These are phyloP conservation scores for Clarias gariepinus DNA, from an alignment of 2,113 vertebrate genomes.

Conservation along the genomic window DNA sequence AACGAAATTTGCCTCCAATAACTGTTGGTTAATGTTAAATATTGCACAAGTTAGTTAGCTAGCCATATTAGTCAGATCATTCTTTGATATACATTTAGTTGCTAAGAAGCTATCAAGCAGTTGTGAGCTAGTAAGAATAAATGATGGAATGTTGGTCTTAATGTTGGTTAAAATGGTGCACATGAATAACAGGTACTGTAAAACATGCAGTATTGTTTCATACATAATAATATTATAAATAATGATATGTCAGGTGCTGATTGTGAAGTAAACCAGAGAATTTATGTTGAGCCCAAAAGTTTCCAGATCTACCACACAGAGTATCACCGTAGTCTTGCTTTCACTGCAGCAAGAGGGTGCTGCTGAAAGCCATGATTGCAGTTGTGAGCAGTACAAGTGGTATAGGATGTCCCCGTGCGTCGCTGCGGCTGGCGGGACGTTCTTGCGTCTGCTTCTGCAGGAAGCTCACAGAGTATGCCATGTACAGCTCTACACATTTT, in stretches of 20 bases:
- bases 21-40: neutral
- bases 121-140: neutral
- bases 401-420: neutral
- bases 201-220: neutral
- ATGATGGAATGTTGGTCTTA: neutral
- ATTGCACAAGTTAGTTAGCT: neutral
- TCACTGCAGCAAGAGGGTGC: conserved; percentile 5
- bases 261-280: neutral
- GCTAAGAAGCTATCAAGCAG: neutral
- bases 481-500: conserved; percentile 66
- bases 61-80: no score
- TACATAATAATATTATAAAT: neutral
- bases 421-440: neutral
- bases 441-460: conserved; percentile 58
- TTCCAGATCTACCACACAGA: neutral
- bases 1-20: neutral
- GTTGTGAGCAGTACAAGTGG: conserved; percentile 41
- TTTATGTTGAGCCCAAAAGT: neutral
- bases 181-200: neutral
- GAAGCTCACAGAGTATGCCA: conserved; percentile 59
- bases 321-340: neutral
- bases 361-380: conserved; percentile 17
- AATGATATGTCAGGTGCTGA: neutral
- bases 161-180: neutral
- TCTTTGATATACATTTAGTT: neutral